These are phyloP conservation scores for Tenrec ecaudatus DNA, from an alignment of 2,113 vertebrate species.

Conservation along the genomic window DNA sequence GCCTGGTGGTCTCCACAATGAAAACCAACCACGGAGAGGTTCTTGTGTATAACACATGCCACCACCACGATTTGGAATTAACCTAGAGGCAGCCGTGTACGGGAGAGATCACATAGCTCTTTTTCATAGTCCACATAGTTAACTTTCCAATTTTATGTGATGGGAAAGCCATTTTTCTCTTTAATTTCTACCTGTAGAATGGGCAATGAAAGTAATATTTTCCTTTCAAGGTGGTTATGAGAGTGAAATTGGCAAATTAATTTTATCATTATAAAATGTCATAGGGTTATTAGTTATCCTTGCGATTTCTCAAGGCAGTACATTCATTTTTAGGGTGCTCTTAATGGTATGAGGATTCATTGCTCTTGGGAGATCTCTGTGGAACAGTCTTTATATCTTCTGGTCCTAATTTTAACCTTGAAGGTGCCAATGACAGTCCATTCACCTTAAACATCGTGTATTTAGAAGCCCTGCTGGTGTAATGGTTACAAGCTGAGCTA, in stretches of 20 bases:
- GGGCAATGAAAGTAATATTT: background rate
- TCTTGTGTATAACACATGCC: background rate
- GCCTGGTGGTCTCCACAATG: background rate
- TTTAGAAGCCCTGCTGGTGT: too few relatives aligned
- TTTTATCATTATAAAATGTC: background rate
- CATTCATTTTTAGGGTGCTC: background rate
- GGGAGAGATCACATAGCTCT: background rate
- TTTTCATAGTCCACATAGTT: background rate
- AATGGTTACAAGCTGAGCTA: background rate
- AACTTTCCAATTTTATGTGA: background rate
- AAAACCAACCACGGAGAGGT: background rate
- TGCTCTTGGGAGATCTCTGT: background rate
- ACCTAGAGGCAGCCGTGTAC: background rate
- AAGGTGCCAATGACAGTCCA: background rate
- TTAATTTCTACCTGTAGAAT: background rate
- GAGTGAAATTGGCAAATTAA: conserved; percentile 6
- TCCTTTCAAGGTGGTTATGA: background rate
- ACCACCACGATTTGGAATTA: background rate
- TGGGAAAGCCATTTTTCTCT: background rate
- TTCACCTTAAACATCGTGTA: background rate
- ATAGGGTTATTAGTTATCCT: background rate
- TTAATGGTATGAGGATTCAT: conserved; percentile 1
- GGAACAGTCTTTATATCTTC: background rate
- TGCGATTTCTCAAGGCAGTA: background rate
- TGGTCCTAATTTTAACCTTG: background rate